These are phyloP conservation scores for Eupithecia abbreviata DNA, from an alignment of 2,888 invertebrate species.

Conservation along the genomic window DNA sequence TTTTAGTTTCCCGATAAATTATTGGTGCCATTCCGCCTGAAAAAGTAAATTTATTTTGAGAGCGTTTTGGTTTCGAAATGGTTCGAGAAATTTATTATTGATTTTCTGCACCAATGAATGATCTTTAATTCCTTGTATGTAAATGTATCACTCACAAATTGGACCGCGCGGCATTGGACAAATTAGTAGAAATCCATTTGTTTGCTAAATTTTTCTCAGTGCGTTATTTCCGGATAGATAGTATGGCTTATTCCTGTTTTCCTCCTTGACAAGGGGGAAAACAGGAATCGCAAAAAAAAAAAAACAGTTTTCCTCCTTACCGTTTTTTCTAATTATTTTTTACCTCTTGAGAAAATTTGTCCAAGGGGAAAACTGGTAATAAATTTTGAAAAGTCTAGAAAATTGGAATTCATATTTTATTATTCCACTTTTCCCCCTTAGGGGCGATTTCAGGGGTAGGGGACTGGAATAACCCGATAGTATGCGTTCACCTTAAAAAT, in stretches of 20 bases:
- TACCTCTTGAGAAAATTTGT: too few species aligned
- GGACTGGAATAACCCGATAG: too few species aligned
- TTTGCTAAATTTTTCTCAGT: neutral
- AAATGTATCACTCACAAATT: neutral
- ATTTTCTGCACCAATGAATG: neutral
- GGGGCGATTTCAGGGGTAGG: too few species aligned
- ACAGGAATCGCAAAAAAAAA: too few species aligned
- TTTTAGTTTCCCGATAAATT: slow-evolving; percentile 73
- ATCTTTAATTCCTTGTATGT: neutral
- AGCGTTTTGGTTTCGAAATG: neutral
- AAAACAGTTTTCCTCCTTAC: too few species aligned
- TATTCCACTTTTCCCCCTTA: too few species aligned
- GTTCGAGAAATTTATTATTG: neutral
- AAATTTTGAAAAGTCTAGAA: too few species aligned
- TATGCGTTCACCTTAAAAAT: neutral
- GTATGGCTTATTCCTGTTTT: too few species aligned
- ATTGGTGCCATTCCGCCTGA: slow-evolving; percentile 55
- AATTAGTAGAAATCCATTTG: neutral
- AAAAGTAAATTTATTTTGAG: slow-evolving; percentile 13
- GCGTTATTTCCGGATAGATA: neutral
- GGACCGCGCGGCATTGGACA: neutral
- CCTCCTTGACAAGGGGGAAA: too few species aligned
- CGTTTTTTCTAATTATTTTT: too few species aligned
- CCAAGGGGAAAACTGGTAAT: too few species aligned
- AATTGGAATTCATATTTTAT: too few species aligned